Evolutionary conservation across 2,113 vertebrate species (phyloP).

Genomic region (Electrona antarctica): DNA sequence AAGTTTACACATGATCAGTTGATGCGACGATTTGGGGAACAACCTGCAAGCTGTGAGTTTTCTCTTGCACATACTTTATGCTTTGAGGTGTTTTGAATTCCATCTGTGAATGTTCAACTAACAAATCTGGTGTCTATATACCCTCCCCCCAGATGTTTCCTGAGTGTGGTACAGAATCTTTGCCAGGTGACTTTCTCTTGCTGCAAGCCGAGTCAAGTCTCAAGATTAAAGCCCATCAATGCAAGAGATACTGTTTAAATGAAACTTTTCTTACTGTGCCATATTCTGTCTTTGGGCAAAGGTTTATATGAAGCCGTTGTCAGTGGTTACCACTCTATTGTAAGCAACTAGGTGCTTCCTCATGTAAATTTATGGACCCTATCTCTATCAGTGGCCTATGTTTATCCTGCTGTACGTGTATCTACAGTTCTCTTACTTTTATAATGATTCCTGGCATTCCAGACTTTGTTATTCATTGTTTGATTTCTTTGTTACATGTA

Average conservation of each 20-base stretch:
- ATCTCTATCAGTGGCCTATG: conserved; percentile 85
- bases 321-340: conserved; percentile 92
- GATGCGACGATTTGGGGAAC: conserved; percentile 98
- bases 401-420: conserved; percentile 67
- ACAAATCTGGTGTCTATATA: conserved; percentile 44
- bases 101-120: conserved; percentile 33
- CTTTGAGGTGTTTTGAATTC: conserved; percentile 22
- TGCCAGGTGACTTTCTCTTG: conserved; percentile 84
- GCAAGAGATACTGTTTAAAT: conserved; percentile 85
- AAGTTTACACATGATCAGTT: conserved; percentile 99
- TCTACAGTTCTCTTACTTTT: conserved; percentile 75
- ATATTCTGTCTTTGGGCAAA: conserved; percentile 91
- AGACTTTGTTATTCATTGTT: conserved; percentile 58
- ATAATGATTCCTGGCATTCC: conserved; percentile 75
- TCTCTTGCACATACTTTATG: conserved; percentile 9
- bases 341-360: conserved; percentile 92
- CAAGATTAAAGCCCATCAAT: conserved; percentile 65
- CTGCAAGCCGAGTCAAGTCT: conserved; percentile 80
- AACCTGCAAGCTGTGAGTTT: conserved; percentile 98
- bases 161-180: conserved; percentile 87
- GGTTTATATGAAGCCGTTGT: conserved; percentile 91
- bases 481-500: conserved; percentile 69
- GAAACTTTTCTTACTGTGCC: conserved; percentile 84
- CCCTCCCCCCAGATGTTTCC: conserved; percentile 85
- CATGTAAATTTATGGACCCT: conserved; percentile 90